These are phyloP conservation scores for Sarcophaga caerulescens DNA, from an alignment of 2,888 invertebrate species.

Conservation along the genomic window DNA sequence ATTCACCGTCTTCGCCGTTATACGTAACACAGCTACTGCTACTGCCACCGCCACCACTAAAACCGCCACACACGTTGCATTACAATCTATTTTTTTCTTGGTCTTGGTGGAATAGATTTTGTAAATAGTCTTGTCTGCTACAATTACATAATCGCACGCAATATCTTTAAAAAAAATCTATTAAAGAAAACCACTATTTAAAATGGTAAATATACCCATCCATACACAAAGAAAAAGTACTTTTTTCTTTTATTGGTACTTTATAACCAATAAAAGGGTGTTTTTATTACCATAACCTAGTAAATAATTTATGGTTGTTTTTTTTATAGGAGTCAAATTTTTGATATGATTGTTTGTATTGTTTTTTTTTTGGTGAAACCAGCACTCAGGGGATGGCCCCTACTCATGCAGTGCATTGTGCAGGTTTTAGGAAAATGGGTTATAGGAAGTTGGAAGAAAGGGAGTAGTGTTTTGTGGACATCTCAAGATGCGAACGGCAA, in stretches of 20 bases:
- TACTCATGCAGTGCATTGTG: no score
- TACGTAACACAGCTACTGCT: no score
- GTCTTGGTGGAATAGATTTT: neutral
- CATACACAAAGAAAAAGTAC: neutral
- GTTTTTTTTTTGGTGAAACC: no score
- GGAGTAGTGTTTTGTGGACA: no score
- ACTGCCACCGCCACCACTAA: slow-evolving; percentile 1
- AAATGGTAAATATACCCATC: neutral
- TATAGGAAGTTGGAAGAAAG: no score
- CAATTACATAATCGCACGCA: slow-evolving; percentile 57
- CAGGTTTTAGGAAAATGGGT: no score
- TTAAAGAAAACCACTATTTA: slow-evolving; percentile 17
- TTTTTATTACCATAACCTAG: slow-evolving; percentile 10
- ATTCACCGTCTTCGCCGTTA: neutral
- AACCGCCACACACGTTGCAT: slow-evolving; percentile 49
- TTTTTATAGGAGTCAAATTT: neutral
- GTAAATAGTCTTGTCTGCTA: slow-evolving; percentile 30
- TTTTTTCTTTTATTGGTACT: neutral
- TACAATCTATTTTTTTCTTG: slow-evolving; percentile 32
- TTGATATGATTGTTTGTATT: no score
- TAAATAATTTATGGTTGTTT: slow-evolving; percentile 39
- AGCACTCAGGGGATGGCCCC: no score
- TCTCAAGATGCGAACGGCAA: no score
- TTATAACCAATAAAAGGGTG: slow-evolving; percentile 14
- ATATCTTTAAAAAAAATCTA: slow-evolving; percentile 42